Percentiles rank a stretch among this genome's conserved stretches.
Conservation (phyloP, 2,113 vertebrate genomes). For the Pterocles burchelli region DNA sequence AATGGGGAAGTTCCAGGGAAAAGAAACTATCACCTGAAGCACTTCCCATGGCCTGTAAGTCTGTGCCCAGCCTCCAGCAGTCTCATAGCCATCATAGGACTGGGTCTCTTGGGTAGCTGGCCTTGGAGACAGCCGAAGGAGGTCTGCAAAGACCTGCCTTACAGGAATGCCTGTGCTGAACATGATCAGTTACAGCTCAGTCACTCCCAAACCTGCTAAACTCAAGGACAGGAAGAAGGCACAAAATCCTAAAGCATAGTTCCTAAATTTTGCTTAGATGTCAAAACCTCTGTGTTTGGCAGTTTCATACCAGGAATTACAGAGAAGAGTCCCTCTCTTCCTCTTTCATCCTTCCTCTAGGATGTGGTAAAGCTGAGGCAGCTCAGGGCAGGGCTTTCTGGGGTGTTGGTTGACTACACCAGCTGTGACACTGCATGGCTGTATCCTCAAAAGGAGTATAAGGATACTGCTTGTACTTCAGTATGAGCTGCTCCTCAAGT, state of each 20-base stretch:
- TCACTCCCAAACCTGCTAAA: background rate
- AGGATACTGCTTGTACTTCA: background rate
- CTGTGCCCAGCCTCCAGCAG: background rate
- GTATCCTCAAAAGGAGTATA: background rate
- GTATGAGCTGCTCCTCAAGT: background rate
- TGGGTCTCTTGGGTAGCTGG: background rate
- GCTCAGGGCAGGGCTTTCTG: background rate
- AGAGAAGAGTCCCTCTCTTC: background rate
- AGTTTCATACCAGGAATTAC: background rate
- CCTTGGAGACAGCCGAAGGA: background rate
- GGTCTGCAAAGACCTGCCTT: background rate
- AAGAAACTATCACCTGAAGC: background rate
- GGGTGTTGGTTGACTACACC: background rate
- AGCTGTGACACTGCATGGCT: background rate
- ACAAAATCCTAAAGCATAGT: background rate
- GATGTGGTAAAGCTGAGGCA: background rate
- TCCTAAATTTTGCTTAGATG: background rate
- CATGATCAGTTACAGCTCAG: background rate
- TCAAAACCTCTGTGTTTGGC: background rate
- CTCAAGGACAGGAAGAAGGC: background rate
- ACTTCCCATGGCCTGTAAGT: background rate
- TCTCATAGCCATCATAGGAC: background rate
- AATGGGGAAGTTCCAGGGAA: background rate
- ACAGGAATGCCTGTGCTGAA: background rate
- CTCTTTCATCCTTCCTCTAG: background rate